These are phyloP conservation scores for Protula sp. DNA, from an alignment of 2,888 invertebrate species.

Conservation along the genomic window DNA sequence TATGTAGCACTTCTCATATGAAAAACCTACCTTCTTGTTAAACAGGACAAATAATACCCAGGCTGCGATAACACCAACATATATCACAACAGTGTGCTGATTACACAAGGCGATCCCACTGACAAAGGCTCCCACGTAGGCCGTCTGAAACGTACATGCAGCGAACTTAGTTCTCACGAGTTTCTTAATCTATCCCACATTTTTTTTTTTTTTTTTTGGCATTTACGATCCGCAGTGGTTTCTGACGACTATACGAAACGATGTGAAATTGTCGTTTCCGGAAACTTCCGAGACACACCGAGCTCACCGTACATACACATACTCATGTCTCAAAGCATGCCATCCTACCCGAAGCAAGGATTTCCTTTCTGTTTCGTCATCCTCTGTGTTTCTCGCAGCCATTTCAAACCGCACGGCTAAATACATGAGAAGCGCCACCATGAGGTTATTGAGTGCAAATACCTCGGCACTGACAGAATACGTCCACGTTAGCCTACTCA, in stretches of 20 bases:
- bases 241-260: too few relatives aligned
- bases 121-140: slow-evolving; percentile 35
- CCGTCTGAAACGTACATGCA: slow-evolving; percentile 33
- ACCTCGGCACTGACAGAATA: slow-evolving; percentile 49
- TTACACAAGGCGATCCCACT: slow-evolving; percentile 46
- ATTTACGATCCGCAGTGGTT: too few relatives aligned
- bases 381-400: background rate
- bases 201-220: too few relatives aligned
- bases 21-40: slow-evolving; percentile 14
- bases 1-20: too few relatives aligned
- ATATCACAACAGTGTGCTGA: slow-evolving; percentile 48
- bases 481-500: slow-evolving; percentile 41
- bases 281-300: too few relatives aligned
- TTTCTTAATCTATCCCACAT: too few relatives aligned
- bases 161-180: too few relatives aligned
- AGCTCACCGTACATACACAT: too few relatives aligned
- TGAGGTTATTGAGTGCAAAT: slow-evolving; percentile 47
- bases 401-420: slow-evolving; percentile 31
- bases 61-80: slow-evolving; percentile 31
- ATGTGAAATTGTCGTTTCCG: too few relatives aligned
- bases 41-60: slow-evolving; percentile 34
- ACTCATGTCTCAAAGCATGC: too few relatives aligned
- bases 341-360: too few relatives aligned
- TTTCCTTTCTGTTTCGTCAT: too few relatives aligned
- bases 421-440: slow-evolving; percentile 33